A percentile compares a stretch with the other conserved stretches of the same genome.
These are phyloP conservation scores for Haliaeetus leucogaster DNA, from an alignment of 2,113 vertebrate genomes.

Conservation along the genomic window DNA sequence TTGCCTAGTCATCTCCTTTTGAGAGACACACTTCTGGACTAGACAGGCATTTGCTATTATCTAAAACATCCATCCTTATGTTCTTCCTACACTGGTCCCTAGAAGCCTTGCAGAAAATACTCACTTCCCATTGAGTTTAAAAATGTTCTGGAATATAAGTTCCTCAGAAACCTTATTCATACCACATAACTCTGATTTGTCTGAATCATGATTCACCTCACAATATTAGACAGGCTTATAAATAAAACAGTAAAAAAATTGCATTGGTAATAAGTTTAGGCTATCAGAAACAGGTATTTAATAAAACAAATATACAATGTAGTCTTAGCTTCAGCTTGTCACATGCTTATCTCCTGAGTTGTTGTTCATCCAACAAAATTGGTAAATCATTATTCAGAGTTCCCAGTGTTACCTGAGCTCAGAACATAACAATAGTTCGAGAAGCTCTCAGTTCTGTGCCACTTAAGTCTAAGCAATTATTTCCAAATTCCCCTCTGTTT, in stretches of 20 bases:
- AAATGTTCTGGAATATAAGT: background rate
- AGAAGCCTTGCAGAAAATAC: background rate
- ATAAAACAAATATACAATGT: background rate
- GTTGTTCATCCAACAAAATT: background rate
- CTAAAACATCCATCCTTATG: background rate
- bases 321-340: background rate
- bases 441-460: background rate
- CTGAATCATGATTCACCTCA: background rate
- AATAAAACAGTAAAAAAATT: background rate
- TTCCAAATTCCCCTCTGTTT: background rate
- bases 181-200: background rate
- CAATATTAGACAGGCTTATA: background rate
- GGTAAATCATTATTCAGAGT: background rate
- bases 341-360: background rate
- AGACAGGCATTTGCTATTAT: background rate
- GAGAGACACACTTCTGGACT: background rate
- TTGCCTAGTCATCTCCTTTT: background rate
- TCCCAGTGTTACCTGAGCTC: background rate
- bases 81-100: background rate
- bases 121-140: background rate
- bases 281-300: background rate
- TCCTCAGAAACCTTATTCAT: background rate
- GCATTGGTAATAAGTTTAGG: background rate
- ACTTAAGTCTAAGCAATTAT: background rate
- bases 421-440: background rate